Conservation (phyloP, 2,888 invertebrate species). For the Cephus pulcher region DNA sequence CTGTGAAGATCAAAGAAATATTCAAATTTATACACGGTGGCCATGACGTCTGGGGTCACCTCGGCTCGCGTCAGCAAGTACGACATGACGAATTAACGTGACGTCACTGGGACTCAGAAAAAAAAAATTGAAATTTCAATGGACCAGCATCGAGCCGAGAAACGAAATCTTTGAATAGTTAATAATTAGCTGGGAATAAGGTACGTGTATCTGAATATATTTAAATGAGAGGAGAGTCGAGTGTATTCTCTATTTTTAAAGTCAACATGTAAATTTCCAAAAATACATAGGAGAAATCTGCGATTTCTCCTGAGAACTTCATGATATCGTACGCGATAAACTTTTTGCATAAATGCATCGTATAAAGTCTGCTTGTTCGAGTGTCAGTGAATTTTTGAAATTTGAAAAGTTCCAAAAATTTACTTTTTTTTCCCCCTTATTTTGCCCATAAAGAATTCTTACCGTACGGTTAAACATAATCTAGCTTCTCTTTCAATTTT, state of each 20-base stretch:
- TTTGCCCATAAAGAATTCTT: conserved; percentile 20
- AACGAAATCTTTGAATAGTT: not conserved
- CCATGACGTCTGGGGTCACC: not conserved
- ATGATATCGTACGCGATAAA: conserved; percentile 1
- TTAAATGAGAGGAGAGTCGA: not conserved
- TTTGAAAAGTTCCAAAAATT: conserved; percentile 2
- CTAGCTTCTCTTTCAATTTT: conserved; percentile 19
- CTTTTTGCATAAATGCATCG: not conserved
- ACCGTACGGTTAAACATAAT: conserved; percentile 12
- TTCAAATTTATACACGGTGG: not conserved
- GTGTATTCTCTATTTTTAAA: not conserved
- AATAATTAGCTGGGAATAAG: not conserved
- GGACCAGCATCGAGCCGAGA: not conserved
- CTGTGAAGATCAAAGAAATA: not conserved
- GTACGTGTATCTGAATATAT: not conserved
- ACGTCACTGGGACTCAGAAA: not conserved
- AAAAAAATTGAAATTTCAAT: not conserved
- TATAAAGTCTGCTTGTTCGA: not conserved
- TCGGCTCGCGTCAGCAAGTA: not conserved
- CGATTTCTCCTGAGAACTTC: not conserved
- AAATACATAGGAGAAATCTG: not conserved
- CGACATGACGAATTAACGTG: not conserved
- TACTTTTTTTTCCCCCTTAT: conserved; percentile 14
- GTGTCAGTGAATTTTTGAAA: not conserved
- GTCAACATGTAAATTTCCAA: not conserved